Base-by-base conservation (phyloP, 2,797 vertebrate genomes). In the Gobionotothen gibberifrons region DNA sequence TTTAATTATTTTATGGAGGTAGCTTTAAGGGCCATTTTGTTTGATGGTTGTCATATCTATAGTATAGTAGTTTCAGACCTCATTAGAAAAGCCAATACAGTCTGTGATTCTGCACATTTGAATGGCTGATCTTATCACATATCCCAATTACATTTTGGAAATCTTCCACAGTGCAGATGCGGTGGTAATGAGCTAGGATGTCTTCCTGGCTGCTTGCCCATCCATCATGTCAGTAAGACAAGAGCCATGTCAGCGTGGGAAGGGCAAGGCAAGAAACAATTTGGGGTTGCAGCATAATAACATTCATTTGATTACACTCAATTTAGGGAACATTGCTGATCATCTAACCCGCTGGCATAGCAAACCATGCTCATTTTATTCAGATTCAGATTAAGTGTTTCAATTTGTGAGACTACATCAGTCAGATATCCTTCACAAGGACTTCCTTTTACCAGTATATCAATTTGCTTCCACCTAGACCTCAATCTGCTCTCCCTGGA, bases 61-160 rank as follows among this genome's bases (percentile, higher is more conserved):
- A 9, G 32, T 36, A 36, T 26, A 17, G 19, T 36, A 32, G 59
- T 69, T 51, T 75, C 62, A 68, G 62, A 75, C 58, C 62, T 85
- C 74, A 77, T 89, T 83, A 76, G 69, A 74, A 52, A 47, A 12
- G 46, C 70, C 76, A 76, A 84, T 83, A 26, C 78, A 66, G 12
- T 65, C 66, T 52, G 60, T 29, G 51, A 51, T 14, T 55, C 42
- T 56, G 49, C 43, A 15, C 22, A 61, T 71, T 67, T 81, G 68
- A 71, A 54, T 60, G 53, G 59, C 65, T 84, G 69, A 78, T 69
- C 49, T 65, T 71, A 77, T 80, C 69, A 78, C 66, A 78, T 73
- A 56, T 76, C 54, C 54, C 69, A 77, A 76, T 85, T 76, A 71
- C 65, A 76, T 61, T 32, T 70, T 69, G 55, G 53, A 72, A 82